These are phyloP conservation scores for Casuarius casuarius DNA, from an alignment of 2,113 vertebrate genomes.

Conservation along the genomic window DNA sequence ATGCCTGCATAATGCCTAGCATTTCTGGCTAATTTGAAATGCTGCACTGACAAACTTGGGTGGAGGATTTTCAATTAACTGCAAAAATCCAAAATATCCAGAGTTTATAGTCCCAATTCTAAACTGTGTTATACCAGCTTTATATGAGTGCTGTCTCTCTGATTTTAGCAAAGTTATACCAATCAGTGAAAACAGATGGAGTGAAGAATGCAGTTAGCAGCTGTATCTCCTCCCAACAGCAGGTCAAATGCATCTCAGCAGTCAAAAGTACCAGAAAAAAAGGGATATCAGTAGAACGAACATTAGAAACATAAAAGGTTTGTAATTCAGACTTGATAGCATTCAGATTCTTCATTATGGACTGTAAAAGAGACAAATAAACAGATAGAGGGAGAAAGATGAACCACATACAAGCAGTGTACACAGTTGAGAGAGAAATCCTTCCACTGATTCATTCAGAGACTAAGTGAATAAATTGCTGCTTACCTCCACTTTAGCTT, in stretches of 20 bases:
- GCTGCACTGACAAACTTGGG: not conserved
- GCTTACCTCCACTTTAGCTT: not conserved
- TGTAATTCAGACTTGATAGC: conserved; percentile 35
- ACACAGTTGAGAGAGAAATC: conserved; percentile 13
- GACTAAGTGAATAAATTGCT: not conserved
- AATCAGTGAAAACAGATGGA: not conserved
- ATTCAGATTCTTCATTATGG: conserved; percentile 25
- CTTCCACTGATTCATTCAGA: not conserved
- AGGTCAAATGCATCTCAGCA: conserved; percentile 27
- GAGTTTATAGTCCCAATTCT: not conserved
- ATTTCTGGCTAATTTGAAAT: not conserved
- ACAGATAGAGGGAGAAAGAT: conserved; percentile 15
- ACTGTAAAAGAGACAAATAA: conserved; percentile 55
- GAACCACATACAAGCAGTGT: not conserved
- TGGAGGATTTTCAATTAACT: conserved; percentile 10
- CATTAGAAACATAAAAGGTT: conserved; percentile 4
- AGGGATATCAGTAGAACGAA: conserved; percentile 41
- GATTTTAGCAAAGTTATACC: conserved; percentile 2
- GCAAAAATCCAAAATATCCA: not conserved
- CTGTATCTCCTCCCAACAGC: conserved; percentile 47
- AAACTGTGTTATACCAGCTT: not conserved
- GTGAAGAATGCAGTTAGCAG: conserved; percentile 30
- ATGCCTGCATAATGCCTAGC: not conserved
- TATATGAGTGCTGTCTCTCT: not conserved
- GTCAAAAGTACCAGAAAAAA: conserved; percentile 17